Base-by-base conservation (phyloP, 2,888 invertebrate species). In the Chymomyza fuscimana region DNA sequence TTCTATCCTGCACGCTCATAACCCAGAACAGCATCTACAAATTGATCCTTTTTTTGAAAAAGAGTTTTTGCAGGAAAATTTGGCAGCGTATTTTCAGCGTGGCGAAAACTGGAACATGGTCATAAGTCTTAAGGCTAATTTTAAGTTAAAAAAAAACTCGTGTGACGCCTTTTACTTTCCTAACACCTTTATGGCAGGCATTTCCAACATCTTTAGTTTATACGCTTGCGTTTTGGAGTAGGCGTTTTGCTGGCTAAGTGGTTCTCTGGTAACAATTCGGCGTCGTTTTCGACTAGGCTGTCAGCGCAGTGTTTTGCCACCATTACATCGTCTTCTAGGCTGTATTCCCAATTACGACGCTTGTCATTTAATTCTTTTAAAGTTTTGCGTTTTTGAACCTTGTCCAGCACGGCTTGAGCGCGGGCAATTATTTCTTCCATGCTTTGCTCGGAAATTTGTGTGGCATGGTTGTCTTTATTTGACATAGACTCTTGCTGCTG, bases 371-470 rank as follows among this genome's bases (percentile, higher is more conserved):
- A 9, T 10, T 71, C 72, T 2, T 46, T 25, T 1, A 87, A 40
- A 0, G 69, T 70, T 5, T 9, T 70, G 7, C 80, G 63, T 7
- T 68, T 15, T 10, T 60, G 64, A 5, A 22, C 60, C 12, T 63
- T 84, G 5, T 63, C 63, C 12, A 83, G 61, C 0, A 63, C 40
- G 2, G 56, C 40, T n/a, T 74, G 70, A 0, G 82, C 82, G 12
- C 68, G 54, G 10, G 29, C n/a, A 4, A 82, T 25, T 22, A 83
- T 68, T 12, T 72, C 51, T 7, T 80, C 56, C 29, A 69, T 74
- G 52, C 58, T 66, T 0, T 73, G 54, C n/a, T 67, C 29, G 12
- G 54, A 29, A 10, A 6, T 9, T 7, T 32, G 16, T 10, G 5
- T 10, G 40, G 40, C 5, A 9, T 29, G 4, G 4, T 32, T 9